Evolutionary conservation across 2,113 vertebrate genomes (phyloP).

Genomic region (human): GRCh38 chr2:241310501-241311000

Average conservation of each 20-base stretch:
- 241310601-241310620: not conserved
- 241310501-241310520: not conserved
- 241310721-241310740: not conserved
- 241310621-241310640: not conserved
- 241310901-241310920: too few species aligned
- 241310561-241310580: not conserved
- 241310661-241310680: not conserved
- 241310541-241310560: not conserved
- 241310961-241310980: too few species aligned
- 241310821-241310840: not conserved
- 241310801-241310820: not conserved
- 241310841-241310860: too few species aligned
- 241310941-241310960: too few species aligned
- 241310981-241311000: too few species aligned
- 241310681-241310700: conserved; percentile 15
- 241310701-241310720: not conserved
- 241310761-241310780: not conserved
- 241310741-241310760: not conserved
- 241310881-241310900: too few species aligned
- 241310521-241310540: not conserved
- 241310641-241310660: not conserved
- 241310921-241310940: too few species aligned
- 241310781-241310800: not conserved
- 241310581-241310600: not conserved
- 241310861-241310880: too few species aligned